phyloP scores from a whole-genome alignment of 2,888 invertebrate genomes.

The Cheilosia urbana region DNA sequence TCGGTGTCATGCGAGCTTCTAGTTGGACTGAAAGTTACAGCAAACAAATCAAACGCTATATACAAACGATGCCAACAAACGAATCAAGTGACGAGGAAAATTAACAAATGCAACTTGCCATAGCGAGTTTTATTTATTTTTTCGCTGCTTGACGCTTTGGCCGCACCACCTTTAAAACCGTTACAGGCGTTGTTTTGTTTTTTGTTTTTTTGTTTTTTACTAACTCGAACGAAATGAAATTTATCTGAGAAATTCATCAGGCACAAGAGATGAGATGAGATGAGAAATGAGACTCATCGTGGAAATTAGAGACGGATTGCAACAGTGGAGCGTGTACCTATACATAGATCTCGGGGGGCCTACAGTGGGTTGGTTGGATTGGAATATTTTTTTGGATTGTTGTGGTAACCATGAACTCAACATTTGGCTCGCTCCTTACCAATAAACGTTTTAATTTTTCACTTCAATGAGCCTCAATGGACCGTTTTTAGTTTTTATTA shows the following conservation, averaged over 20 bases:
- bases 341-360: too few species aligned
- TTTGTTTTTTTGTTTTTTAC: too few species aligned
- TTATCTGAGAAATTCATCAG: conserved; percentile 68
- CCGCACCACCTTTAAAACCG: conserved; percentile 64
- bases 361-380: not conserved
- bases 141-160: conserved; percentile 12
- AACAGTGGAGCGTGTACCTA: conserved; percentile 21
- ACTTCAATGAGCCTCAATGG: too few species aligned
- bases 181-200: conserved; percentile 9
- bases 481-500: too few species aligned
- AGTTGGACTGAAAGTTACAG: conserved; percentile 45
- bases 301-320: conserved; percentile 72
- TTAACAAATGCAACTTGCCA: conserved; percentile 68
- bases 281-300: conserved; percentile 60
- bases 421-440: not conserved
- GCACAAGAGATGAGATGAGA: not conserved
- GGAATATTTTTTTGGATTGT: not conserved
- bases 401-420: not conserved
- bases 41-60: conserved; percentile 61
- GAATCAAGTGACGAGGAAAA: conserved; percentile 68
- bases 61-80: conserved; percentile 6
- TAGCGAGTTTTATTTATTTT: not conserved
- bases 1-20: conserved; percentile 62
- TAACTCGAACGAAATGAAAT: conserved; percentile 53
- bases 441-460: too few species aligned